phyloP scores from a whole-genome alignment of 2,113 vertebrate genomes.

The Petroica traversi region DNA sequence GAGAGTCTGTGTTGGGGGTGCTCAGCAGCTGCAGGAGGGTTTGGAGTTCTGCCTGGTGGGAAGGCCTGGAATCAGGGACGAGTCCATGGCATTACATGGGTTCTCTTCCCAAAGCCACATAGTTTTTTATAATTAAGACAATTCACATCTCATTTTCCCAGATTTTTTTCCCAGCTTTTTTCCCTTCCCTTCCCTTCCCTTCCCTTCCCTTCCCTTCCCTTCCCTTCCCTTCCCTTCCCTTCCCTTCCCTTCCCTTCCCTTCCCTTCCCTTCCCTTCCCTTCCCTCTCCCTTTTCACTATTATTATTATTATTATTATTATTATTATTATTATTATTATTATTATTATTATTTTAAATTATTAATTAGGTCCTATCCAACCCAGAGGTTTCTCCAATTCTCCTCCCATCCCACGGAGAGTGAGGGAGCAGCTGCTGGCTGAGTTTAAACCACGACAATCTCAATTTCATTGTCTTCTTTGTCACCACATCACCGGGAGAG shows the following conservation, averaged over 20 bases:
- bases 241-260: no score
- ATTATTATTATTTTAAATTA: background rate
- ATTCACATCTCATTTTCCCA: background rate
- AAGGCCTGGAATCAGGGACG: background rate
- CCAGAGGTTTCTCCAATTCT: background rate
- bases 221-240: no score
- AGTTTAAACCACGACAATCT: background rate
- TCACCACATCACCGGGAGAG: background rate
- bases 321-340: background rate
- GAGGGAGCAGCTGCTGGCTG: background rate
- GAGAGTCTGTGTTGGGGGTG: background rate
- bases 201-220: background rate
- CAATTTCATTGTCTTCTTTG: slow-evolving; percentile 6
- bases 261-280: background rate
- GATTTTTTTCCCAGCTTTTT: background rate
- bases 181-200: no score
- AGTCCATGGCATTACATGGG: rapidly evolving
- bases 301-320: background rate
- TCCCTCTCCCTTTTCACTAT: background rate
- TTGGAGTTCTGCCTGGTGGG: background rate
- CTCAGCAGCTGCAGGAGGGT: background rate
- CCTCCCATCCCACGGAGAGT: background rate
- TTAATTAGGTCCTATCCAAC: no score
- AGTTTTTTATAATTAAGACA: background rate
- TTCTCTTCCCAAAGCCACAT: background rate